phyloP scores from a whole-genome alignment of 2,888 invertebrate species.

The Prosapia bicincta region DNA sequence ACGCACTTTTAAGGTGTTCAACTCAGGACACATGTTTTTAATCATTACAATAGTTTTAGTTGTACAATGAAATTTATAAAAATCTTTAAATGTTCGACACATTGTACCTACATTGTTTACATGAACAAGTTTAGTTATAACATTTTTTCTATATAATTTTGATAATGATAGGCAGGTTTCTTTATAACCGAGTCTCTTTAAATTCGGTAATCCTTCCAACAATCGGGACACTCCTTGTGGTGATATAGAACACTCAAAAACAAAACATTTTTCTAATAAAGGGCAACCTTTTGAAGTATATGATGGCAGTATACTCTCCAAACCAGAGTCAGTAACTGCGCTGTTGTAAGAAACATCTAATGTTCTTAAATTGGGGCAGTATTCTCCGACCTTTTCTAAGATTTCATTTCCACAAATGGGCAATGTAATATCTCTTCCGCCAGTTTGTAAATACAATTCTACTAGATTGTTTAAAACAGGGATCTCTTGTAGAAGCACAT shows the following conservation, averaged over 20 bases:
- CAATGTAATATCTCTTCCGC: conserved; percentile 15
- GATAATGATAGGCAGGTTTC: conserved; percentile 5
- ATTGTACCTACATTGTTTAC: background rate
- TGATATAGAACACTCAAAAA: conserved; percentile 23
- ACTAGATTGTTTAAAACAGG: conserved; percentile 6
- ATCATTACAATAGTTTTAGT: background rate
- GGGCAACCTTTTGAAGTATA: background rate
- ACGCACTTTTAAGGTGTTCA: background rate
- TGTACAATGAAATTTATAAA: background rate
- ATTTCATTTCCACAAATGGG: conserved; percentile 21
- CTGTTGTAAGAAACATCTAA: conserved; percentile 20
- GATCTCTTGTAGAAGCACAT: conserved; percentile 3
- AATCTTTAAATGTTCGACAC: background rate
- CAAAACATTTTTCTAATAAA: background rate
- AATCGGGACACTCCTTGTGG: conserved; percentile 7
- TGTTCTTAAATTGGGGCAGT: conserved; percentile 1
- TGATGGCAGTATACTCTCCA: conserved; percentile 5
- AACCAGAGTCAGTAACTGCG: conserved; percentile 5
- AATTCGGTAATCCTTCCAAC: conserved; percentile 6
- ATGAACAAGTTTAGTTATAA: background rate
- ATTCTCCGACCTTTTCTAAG: conserved; percentile 11
- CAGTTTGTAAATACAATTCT: conserved; percentile 14
- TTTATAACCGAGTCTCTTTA: conserved; percentile 20
- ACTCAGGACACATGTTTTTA: background rate
- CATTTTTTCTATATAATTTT: background rate